Evolutionary conservation across 2,888 invertebrate species (phyloP).

Genomic region (Aphrophora alni): DNA sequence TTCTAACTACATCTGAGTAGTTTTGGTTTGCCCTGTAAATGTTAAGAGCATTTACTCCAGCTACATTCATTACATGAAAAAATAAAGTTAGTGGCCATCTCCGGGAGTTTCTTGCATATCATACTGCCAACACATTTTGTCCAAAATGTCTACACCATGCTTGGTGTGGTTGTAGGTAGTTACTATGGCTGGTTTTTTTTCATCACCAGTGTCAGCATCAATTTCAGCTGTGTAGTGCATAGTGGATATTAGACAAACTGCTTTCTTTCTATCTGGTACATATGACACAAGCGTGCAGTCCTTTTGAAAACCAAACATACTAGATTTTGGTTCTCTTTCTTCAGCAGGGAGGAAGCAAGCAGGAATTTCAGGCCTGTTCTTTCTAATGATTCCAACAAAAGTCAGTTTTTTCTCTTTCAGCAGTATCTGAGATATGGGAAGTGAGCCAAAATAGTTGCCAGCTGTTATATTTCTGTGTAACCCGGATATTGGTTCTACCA

Average conservation of each 20-base stretch:
- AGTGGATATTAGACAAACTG: background rate
- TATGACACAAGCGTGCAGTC: constrained; percentile 8
- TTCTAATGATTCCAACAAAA: constrained; percentile 9
- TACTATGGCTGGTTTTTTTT: background rate
- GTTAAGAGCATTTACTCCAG: background rate
- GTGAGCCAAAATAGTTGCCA: constrained; percentile 1
- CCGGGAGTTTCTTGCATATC: constrained; percentile 14
- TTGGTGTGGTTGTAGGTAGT: constrained; percentile 18
- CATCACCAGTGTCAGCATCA: background rate
- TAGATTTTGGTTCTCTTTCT: constrained; percentile 7
- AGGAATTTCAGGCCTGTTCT: constrained; percentile 9
- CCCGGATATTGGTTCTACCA: constrained; percentile 10
- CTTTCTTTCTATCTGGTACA: background rate
- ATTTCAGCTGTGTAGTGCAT: constrained; percentile 3
- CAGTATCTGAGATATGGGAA: background rate
- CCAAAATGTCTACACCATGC: constrained; percentile 21
- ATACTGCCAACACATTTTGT: constrained; percentile 26
- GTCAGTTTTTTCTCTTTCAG: background rate
- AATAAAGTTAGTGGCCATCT: constrained; percentile 10
- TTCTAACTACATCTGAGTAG: background rate
- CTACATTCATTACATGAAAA: constrained; percentile 15
- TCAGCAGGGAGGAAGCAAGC: background rate
- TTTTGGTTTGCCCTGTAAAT: background rate
- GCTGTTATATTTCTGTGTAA: constrained; percentile 9
- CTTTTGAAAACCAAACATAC: constrained; percentile 17